Evolutionary conservation across 2,797 vertebrate genomes (phyloP).

Genomic region (Sparus aurata): DNA sequence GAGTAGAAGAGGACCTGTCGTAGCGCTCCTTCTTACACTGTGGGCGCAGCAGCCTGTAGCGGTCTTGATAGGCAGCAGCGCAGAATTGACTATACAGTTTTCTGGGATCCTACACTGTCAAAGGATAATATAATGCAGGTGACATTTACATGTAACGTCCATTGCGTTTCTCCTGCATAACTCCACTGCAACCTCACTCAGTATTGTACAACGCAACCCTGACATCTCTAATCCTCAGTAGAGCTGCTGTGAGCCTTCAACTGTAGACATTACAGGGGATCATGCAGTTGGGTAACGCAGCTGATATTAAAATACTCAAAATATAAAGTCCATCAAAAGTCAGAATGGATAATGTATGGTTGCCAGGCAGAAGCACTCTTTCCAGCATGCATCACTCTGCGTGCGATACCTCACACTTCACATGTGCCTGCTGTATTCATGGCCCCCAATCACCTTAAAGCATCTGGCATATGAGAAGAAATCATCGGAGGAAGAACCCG

Average conservation of each 20-base stretch:
- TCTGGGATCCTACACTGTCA: background rate
- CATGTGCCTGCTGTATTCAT: slow-evolving; percentile 5
- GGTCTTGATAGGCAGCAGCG: background rate
- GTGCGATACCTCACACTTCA: slow-evolving; percentile 19
- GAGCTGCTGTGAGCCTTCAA: background rate
- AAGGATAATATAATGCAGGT: background rate
- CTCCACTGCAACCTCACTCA: background rate
- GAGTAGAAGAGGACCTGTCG: too few relatives aligned
- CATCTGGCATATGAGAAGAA: slow-evolving; percentile 2
- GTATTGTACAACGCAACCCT: background rate
- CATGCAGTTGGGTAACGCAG: background rate
- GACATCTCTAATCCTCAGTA: background rate
- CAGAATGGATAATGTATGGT: background rate
- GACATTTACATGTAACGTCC: background rate
- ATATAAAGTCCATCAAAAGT: background rate
- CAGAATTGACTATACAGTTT: background rate
- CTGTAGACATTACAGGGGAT: background rate
- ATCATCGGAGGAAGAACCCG: background rate
- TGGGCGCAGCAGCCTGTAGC: too few relatives aligned
- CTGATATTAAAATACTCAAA: background rate
- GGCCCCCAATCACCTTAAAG: slow-evolving; percentile 4
- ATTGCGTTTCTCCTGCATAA: background rate
- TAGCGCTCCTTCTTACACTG: too few relatives aligned
- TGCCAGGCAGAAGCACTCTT: slow-evolving; percentile 19
- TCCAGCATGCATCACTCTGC: background rate